Evolutionary conservation across 2,797 vertebrate species (phyloP), one percentile per base, ranked within the genome.

Genomic region (Peromyscus attwateri): DNA sequence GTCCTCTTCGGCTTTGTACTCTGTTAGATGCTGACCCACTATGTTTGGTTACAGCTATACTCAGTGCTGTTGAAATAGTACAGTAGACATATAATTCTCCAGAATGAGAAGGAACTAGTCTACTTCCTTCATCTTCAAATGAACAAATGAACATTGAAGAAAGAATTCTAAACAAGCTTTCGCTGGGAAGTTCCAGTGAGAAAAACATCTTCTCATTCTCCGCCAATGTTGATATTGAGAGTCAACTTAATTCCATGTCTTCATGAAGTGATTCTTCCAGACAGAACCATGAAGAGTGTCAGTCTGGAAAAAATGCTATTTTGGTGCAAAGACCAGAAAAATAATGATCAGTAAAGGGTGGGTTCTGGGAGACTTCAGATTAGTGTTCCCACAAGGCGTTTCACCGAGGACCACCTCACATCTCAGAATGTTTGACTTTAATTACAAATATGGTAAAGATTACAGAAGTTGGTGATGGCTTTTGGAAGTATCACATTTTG

Each of bases 381-480:
- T 92, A 71, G 73, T 34, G 43, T 81, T 80, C 37, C 57, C 7
- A 23, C 0, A 80, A 46, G 57, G 57, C 66, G 57, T 76, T 94
- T 93, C 17, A 83, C 19, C 8, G 49, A 76, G 73, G 87, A 91
- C 57, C 12, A 43, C 57, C 55, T 97, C 29, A 83, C 16, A n/a
- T 77, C 6, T 66, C 49, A 37, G 60, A 84, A 82, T 52, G 25
- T 88, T 95, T 89, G 60, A 97, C 90, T 92, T 85, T 82, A 89
- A 89, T 84, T 79, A 64, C 92, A 95, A 95, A 14, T 46, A 34
- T 34, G 34, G 57, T 55, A 62, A 95, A 95, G 95, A 62, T 68
- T 23, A 66, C 71, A 87, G 75, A 31, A 31, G 4, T 29, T 88
- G 46, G 52, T n/a, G 46, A 90, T 79, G 62, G 37, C 89, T 91